Conservation (phyloP, 2,888 invertebrate genomes). For the Hypena proboscidalis region DNA sequence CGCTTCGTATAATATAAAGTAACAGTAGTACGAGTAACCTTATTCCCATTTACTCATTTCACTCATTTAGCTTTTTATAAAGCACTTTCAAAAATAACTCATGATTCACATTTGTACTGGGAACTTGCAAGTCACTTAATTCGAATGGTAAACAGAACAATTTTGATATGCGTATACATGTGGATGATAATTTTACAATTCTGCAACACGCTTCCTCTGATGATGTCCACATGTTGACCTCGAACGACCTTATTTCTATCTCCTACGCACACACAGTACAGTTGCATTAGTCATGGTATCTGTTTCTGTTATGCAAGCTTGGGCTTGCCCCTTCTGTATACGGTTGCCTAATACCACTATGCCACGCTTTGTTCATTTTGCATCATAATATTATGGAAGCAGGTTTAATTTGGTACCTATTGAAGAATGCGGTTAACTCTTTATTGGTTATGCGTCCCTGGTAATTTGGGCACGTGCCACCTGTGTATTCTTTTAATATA, state of each 20-base stretch:
- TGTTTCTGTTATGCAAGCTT: slow-evolving; percentile 59
- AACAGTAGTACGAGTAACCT: slow-evolving; percentile 7
- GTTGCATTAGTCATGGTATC: slow-evolving; percentile 61
- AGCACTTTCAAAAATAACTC: slow-evolving; percentile 10
- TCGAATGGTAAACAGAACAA: not conserved
- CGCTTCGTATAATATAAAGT: slow-evolving; percentile 6
- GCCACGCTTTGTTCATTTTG: slow-evolving; percentile 20
- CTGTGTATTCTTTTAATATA: not conserved
- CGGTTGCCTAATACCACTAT: slow-evolving; percentile 52
- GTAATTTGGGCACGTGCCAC: slow-evolving; percentile 7
- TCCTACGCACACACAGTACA: slow-evolving; percentile 55
- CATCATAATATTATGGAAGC: slow-evolving; percentile 2
- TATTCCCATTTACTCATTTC: no score
- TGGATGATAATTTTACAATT: slow-evolving; percentile 19
- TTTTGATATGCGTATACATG: slow-evolving; percentile 2
- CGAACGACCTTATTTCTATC: slow-evolving; percentile 60
- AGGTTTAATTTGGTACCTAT: slow-evolving; percentile 26
- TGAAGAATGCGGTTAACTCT: slow-evolving; percentile 7
- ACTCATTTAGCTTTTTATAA: slow-evolving; percentile 3
- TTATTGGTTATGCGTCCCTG: slow-evolving; percentile 19
- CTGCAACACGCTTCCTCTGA: slow-evolving; percentile 42
- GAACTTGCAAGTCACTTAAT: slow-evolving; percentile 17
- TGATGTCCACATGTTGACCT: slow-evolving; percentile 56
- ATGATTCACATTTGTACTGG: slow-evolving; percentile 11
- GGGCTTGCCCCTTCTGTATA: slow-evolving; percentile 61